Percentiles rank a stretch among this genome's conserved stretches.
Conservation (phyloP, 2,113 vertebrate genomes). For the Clarias gariepinus region DNA sequence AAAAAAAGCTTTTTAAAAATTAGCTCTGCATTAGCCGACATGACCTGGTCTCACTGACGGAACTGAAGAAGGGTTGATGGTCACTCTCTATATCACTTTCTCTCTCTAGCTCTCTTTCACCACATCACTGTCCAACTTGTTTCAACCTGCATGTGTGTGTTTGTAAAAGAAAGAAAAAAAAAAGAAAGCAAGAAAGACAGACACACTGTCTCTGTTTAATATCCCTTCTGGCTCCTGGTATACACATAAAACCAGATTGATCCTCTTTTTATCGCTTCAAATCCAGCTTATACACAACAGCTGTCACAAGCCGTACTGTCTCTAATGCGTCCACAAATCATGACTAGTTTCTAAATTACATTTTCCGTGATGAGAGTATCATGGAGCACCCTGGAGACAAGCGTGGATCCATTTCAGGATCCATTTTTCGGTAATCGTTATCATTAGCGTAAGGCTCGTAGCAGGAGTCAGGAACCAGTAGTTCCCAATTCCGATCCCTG, state of each 20-base stretch:
- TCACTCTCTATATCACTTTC: neutral
- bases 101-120: neutral
- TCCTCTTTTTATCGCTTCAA: conserved; percentile 26
- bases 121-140: neutral
- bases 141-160: neutral
- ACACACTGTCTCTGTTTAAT: conserved; percentile 27
- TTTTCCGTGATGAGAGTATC: neutral
- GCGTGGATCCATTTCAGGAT: neutral
- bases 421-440: neutral
- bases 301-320: conserved; percentile 15
- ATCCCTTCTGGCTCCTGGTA: conserved; percentile 23
- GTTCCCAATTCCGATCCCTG: neutral
- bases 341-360: neutral
- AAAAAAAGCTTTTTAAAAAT: conserved; percentile 38
- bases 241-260: conserved; percentile 37
- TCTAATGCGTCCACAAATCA: conserved; percentile 35
- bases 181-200: neutral
- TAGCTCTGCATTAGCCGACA: conserved; percentile 6
- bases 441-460: neutral
- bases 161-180: too few relatives aligned
- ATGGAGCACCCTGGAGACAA: neutral
- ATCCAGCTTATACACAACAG: conserved; percentile 17
- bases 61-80: neutral
- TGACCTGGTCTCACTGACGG: conserved; percentile 10
- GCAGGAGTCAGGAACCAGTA: neutral